A percentile compares a stretch with the other conserved stretches of the same genome.
Evolutionary conservation across 2,113 vertebrate species (phyloP).

Genomic region (Furnarius figulus): DNA sequence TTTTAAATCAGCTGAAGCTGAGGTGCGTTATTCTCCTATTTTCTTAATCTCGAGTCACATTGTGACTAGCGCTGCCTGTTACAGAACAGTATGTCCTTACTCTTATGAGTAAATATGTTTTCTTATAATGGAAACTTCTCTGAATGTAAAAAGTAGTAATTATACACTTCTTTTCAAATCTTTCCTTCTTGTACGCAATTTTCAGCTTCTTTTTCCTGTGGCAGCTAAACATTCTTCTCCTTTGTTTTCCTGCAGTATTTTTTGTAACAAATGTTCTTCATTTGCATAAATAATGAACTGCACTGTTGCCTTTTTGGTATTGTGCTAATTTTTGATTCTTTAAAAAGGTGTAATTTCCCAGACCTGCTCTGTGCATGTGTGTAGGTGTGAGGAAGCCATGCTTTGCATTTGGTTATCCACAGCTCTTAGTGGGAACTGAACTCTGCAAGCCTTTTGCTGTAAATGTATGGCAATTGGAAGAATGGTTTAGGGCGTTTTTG

Average conservation of each 20-base stretch:
- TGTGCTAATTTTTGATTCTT: neutral
- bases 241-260: neutral
- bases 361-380: neutral
- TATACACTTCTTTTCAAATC: neutral
- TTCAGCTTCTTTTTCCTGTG: neutral
- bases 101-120: neutral
- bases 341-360: neutral
- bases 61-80: neutral
- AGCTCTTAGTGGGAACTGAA: neutral
- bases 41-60: neutral
- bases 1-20: neutral
- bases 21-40: neutral
- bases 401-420: neutral
- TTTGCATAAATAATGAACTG: neutral
- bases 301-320: neutral
- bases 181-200: neutral
- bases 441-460: neutral
- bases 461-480: neutral
- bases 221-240: neutral
- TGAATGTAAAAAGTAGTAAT: neutral
- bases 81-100: neutral
- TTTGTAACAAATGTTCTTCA: neutral
- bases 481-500: no score
- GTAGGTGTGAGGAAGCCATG: neutral
- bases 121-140: neutral